phyloP scores from a whole-genome alignment of 2,113 vertebrate species.

The Puntigrus tetrazona region DNA sequence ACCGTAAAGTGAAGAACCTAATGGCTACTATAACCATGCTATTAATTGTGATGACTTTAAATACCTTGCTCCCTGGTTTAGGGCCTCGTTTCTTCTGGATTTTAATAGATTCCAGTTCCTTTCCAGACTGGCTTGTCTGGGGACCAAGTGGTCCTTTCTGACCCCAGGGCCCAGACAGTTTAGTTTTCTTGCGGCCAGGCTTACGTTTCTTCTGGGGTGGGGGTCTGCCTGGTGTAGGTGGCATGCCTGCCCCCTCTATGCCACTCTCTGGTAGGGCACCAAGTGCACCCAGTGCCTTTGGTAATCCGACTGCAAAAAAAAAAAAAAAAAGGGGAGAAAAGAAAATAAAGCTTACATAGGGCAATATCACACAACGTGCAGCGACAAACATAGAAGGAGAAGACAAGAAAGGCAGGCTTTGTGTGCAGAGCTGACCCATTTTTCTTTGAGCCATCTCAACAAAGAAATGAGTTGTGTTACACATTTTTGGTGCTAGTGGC shows the following conservation, averaged over 20 bases:
- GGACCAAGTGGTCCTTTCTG: slow-evolving; percentile 75
- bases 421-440: slow-evolving; percentile 53
- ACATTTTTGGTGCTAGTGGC: slow-evolving; percentile 14
- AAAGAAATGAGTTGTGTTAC: slow-evolving; percentile 52
- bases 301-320: slow-evolving; percentile 82
- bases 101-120: slow-evolving; percentile 87
- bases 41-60: neutral
- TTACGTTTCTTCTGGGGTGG: slow-evolving; percentile 89
- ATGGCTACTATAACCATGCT: neutral
- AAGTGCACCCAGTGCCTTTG: slow-evolving; percentile 84
- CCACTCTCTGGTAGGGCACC: slow-evolving; percentile 81
- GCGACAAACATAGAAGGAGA: slow-evolving; percentile 28
- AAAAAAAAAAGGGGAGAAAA: neutral
- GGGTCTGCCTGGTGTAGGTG: slow-evolving; percentile 79
- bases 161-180: slow-evolving; percentile 76
- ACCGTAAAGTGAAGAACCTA: neutral
- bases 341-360: neutral
- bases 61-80: slow-evolving; percentile 95
- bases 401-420: slow-evolving; percentile 30
- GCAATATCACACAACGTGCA: neutral
- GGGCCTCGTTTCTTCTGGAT: slow-evolving; percentile 96
- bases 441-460: slow-evolving; percentile 47
- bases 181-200: slow-evolving; percentile 90
- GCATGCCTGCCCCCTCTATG: slow-evolving; percentile 83
- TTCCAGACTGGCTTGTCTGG: slow-evolving; percentile 70